Evolutionary conservation across 2,888 invertebrate species (phyloP).

Genomic region (Cryptus armator): DNA sequence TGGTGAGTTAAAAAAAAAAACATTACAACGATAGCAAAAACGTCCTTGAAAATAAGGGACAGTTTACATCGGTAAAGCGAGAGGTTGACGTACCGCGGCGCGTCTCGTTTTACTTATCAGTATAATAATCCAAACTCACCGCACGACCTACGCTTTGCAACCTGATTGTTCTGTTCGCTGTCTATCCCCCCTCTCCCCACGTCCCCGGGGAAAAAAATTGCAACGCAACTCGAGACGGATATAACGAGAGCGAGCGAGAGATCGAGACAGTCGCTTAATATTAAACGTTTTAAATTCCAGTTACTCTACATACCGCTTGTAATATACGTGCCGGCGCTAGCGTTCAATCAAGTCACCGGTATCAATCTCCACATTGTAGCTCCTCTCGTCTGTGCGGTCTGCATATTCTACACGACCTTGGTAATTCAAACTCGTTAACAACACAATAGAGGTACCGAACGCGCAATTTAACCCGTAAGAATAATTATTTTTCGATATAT

Average conservation of each 20-base stretch:
- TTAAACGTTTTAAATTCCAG: conserved; percentile 74
- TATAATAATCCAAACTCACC: conserved; percentile 43
- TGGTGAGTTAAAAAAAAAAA: conserved; percentile 84
- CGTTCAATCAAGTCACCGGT: conserved; percentile 95
- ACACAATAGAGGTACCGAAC: conserved; percentile 20
- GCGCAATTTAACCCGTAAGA: conserved; percentile 22
- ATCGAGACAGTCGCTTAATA: conserved; percentile 9
- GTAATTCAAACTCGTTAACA: conserved; percentile 87
- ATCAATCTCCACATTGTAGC: conserved; percentile 92
- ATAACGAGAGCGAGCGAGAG: neutral
- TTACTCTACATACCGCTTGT: conserved; percentile 93
- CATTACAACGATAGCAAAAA: neutral
- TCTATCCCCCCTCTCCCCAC: neutral
- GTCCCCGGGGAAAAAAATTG: neutral
- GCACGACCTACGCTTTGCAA: conserved; percentile 35
- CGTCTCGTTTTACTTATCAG: conserved; percentile 37
- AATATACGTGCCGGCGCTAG: conserved; percentile 95
- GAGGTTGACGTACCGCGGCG: conserved; percentile 54
- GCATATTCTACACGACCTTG: conserved; percentile 96
- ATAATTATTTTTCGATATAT: neutral
- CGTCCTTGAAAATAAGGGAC: neutral
- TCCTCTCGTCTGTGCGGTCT: conserved; percentile 93
- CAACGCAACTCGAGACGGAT: conserved; percentile 1
- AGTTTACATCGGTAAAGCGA: neutral
- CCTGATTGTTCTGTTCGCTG: neutral